Percentiles rank a stretch among this genome's conserved stretches.
phyloP scores from a whole-genome alignment of 2,113 vertebrate genomes.

The Synodontis membranacea region DNA sequence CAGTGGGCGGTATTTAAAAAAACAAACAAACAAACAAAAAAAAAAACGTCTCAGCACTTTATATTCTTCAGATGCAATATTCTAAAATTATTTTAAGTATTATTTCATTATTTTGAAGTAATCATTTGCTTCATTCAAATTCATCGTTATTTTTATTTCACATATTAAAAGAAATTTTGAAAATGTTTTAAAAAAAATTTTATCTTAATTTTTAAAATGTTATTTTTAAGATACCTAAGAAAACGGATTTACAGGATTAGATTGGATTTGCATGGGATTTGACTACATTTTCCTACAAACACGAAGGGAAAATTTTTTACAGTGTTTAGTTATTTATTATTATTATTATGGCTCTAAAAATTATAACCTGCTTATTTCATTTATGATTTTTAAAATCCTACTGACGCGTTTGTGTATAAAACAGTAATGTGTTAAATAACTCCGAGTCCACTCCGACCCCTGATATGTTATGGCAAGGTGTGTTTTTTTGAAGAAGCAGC shows the following conservation, averaged over 20 bases:
- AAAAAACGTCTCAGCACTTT: not conserved
- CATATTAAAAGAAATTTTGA: no score
- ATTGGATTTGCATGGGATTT: not conserved
- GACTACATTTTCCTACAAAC: no score
- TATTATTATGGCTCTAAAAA: not conserved
- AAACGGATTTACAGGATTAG: not conserved
- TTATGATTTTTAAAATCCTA: not conserved
- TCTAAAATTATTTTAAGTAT: not conserved
- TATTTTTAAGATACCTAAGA: not conserved
- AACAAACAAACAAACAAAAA: not conserved
- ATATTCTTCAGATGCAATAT: not conserved
- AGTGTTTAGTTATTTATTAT: not conserved
- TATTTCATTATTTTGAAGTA: not conserved
- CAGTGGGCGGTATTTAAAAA: slow-evolving; percentile 22
- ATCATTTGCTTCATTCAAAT: not conserved
- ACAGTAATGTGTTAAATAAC: no score
- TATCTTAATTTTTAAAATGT: not conserved
- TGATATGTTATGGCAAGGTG: slow-evolving; percentile 93
- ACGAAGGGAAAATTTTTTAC: not conserved
- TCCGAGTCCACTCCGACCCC: slow-evolving; percentile 27
- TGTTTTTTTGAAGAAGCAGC: slow-evolving; percentile 99
- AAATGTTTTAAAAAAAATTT: no score
- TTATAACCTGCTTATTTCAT: not conserved
- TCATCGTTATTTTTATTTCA: no score
- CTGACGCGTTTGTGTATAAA: not conserved